These are phyloP conservation scores for Calameuta filiformis DNA, from an alignment of 2,888 invertebrate species.

Conservation along the genomic window DNA sequence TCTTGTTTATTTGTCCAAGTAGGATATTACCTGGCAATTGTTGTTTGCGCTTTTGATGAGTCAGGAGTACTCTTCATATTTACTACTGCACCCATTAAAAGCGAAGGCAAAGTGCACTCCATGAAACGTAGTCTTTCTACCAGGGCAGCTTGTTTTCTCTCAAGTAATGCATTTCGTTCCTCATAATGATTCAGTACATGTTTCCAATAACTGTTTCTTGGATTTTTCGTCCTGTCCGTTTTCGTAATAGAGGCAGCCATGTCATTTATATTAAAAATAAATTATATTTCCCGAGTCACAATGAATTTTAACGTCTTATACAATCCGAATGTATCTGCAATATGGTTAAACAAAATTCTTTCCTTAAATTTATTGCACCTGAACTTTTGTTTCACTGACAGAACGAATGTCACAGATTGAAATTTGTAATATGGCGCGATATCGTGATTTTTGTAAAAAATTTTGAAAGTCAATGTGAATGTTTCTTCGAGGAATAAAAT, in stretches of 20 bases:
- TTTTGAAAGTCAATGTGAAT: neutral
- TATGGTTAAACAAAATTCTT: too few relatives aligned
- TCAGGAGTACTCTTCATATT: constrained; percentile 22
- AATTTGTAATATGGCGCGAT: neutral
- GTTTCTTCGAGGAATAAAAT: neutral
- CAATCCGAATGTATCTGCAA: neutral
- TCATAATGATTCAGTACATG: constrained; percentile 43
- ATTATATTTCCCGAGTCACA: neutral
- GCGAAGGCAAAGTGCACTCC: constrained; percentile 49
- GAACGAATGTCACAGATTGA: neutral
- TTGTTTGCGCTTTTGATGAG: neutral
- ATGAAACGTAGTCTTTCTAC: constrained; percentile 47
- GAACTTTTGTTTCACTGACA: neutral
- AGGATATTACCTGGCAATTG: neutral
- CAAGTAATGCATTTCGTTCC: constrained; percentile 44
- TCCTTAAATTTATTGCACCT: neutral
- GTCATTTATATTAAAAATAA: neutral
- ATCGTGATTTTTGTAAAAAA: neutral
- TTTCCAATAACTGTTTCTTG: constrained; percentile 42
- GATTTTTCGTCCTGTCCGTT: neutral
- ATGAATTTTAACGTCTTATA: neutral
- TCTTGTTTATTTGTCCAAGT: neutral
- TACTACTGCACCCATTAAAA: constrained; percentile 42
- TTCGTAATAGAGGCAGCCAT: neutral
- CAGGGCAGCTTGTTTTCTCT: constrained; percentile 42